Base-by-base conservation (phyloP, 2,113 vertebrate species). In the Eolophus roseicapilla region DNA sequence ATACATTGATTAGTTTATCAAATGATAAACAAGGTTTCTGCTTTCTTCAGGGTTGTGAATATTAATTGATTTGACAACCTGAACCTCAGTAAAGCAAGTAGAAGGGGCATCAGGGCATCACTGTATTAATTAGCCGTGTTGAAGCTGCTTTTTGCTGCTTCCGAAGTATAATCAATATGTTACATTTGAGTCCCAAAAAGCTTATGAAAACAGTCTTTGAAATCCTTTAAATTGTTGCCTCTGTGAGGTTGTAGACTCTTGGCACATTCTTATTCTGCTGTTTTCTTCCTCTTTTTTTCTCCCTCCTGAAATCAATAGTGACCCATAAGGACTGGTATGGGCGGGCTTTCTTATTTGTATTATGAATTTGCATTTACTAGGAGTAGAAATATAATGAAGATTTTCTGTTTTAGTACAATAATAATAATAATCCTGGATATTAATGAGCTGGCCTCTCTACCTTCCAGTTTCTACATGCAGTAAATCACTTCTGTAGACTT, bases 161-260 rank as follows among this genome's bases (percentile, higher is more conserved):
- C 93, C 81, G 60, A 97, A 96, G 95, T 96, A 95, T 97, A 97
- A 97, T 97, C 97, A 97, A 97, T 97, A 97, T 70, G 86, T 89
- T 96, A 63, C 96, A 63, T 73, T 86, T 80, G 86, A 96, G 88
- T 95, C 96, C 95, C 95, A 85, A 96, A 96, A 95, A 95, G 95
- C 92, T 95, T 85, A 75, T 69, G 90, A 94, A 96, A 97, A 95
- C 93, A 96, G 95, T 83, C 92, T 97, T 96, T 96, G 96, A 97
- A 97, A 97, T 96, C 96, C 84, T 94, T 87, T 95, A 95, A 92
- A 95, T 90, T 97, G 96, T 88, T 96, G 76, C 76, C 55, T 96
- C 82, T 64, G 76, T 75, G 75, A 96, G 94, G 92, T 90, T 95
- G 96, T 68, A 90, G 92, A 80, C 78, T 90, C 73, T 46, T 52